Evolutionary conservation across 2,113 vertebrate genomes (phyloP), one percentile per base, ranked within the genome.

Genomic region (Parus major): DNA sequence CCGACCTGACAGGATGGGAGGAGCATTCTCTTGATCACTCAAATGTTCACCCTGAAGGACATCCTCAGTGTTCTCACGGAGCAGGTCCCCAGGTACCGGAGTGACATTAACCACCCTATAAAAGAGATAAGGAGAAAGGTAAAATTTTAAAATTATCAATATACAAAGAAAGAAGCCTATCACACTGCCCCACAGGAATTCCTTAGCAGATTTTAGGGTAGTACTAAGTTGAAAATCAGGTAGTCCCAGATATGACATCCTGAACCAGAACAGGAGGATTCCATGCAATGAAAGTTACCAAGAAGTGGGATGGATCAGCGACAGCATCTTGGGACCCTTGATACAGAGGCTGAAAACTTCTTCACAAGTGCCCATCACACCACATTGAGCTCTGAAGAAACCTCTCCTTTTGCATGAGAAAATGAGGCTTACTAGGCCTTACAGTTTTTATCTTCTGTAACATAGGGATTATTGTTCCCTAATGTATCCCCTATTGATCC

Each of bases 21-120:
- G 99, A 49, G 99, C 99, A 2, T 99, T 99, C 98, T 99, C 99
- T 96, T 99, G 99, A 94, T 99, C 99, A 47, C 99, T 99, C 82
- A 99, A 97, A 94, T 99, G 99, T 96, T 99, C 99, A 39, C 99
- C 99, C 97, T 99, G 99, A 6, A 99, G 97, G 93, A 99, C 99
- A 16, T 99, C 99, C 46, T 99, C 99, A 0, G 99, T 99, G 97
- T 99, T 99, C 97, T 99, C 99, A 60, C 99, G 98, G 94, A 99
- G 98, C 71, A 98, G 96, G 89, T 99, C 99, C 53, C 99, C 99
- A 0, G 99, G 99, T 47, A 99, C 98, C 0, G 99, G 98, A 5
- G 99, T 99, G 95, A 99, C 98, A 9, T 99, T 99, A 72, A 99
- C 98, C 95, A 99, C 99, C 83, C 99, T 99, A 39, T 0, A 36